These are phyloP conservation scores for Platyscelio sp. DNA, from an alignment of 2,888 invertebrate species.

Conservation along the genomic window DNA sequence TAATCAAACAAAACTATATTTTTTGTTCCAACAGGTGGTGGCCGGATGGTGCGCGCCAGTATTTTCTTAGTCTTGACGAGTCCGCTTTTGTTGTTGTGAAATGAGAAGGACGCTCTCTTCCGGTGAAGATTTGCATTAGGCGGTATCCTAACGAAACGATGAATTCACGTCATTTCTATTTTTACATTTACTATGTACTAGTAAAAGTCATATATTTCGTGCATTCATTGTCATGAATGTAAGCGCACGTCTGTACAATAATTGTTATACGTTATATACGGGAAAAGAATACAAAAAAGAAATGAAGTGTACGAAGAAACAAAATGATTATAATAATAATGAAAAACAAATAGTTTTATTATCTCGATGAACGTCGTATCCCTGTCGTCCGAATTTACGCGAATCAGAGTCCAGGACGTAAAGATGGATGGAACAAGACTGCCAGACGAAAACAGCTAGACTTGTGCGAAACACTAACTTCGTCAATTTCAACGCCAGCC, in stretches of 20 bases:
- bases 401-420: conserved; percentile 56
- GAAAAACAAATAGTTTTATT: conserved; percentile 55
- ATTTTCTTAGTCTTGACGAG: conserved; percentile 73
- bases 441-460: conserved; percentile 42
- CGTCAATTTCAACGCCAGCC: conserved; percentile 26
- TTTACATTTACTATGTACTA: conserved; percentile 74
- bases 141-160: conserved; percentile 64
- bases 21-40: conserved; percentile 74
- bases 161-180: conserved; percentile 71
- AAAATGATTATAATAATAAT: too few relatives aligned
- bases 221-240: conserved; percentile 62
- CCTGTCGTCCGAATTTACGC: conserved; percentile 65
- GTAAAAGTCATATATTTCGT: conserved; percentile 69
- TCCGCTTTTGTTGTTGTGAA: conserved; percentile 76
- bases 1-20: conserved; percentile 60
- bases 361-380: conserved; percentile 67
- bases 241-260: conserved; percentile 71
- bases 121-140: conserved; percentile 67
- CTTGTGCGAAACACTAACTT: conserved; percentile 24
- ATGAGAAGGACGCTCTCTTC: conserved; percentile 58
- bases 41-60: conserved; percentile 73
- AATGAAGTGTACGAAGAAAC: conserved; percentile 13
- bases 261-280: conserved; percentile 67
- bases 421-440: conserved; percentile 71
- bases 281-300: conserved; percentile 10